Conservation (phyloP, 2,113 vertebrate species). For the Dromaius novaehollandiae region DNA sequence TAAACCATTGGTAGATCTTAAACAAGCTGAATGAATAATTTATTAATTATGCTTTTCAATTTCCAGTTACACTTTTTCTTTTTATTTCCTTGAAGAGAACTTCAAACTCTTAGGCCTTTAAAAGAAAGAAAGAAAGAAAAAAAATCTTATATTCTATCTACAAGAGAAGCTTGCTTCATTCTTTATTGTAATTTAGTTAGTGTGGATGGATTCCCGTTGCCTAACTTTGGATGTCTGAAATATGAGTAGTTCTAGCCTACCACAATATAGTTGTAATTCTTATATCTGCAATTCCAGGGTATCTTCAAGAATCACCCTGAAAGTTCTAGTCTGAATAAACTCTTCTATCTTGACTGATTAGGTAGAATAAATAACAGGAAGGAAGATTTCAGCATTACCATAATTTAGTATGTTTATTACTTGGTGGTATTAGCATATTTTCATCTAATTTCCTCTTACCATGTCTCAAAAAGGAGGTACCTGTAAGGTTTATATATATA, state of each 20-base stretch:
- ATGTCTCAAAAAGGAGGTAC: accelerated
- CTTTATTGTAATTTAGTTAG: background rate
- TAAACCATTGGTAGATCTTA: background rate
- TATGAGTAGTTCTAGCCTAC: background rate
- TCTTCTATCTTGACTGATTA: background rate
- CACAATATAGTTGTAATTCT: background rate
- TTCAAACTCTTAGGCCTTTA: background rate
- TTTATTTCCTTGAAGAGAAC: background rate
- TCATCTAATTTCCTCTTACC: background rate
- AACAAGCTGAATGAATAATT: background rate
- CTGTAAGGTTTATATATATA: background rate
- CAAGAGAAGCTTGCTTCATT: background rate
- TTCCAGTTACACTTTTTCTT: background rate
- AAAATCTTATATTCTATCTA: background rate
- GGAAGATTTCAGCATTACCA: background rate
- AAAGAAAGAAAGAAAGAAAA: no score
- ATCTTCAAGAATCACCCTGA: background rate
- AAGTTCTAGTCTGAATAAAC: background rate
- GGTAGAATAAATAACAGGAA: background rate
- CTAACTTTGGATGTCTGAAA: background rate
- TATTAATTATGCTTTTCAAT: background rate
- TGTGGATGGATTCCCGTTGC: background rate
- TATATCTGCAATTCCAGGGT: background rate
- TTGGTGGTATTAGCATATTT: background rate
- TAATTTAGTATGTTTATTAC: background rate